A percentile compares a stretch with the other conserved stretches of the same genome.
Conservation (phyloP, 2,113 vertebrate species). For the Rhinolophus ferrumequinum region DNA sequence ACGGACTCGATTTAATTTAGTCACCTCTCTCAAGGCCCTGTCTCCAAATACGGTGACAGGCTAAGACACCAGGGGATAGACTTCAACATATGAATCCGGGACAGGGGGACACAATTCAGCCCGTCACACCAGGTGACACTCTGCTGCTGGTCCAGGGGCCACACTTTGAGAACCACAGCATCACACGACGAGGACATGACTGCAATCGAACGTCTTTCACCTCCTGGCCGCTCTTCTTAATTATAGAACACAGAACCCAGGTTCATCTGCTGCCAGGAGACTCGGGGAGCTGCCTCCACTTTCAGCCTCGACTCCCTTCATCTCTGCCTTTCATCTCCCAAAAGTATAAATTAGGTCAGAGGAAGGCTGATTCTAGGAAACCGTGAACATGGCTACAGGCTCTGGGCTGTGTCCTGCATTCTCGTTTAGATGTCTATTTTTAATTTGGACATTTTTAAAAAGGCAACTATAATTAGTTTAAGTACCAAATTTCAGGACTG, state of each 20-base stretch:
- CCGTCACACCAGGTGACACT: background rate
- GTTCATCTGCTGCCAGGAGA: background rate
- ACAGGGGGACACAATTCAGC: background rate
- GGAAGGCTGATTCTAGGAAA: constrained; percentile 41
- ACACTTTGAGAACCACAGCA: background rate
- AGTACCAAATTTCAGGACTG: constrained; percentile 48
- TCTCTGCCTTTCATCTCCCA: constrained; percentile 51
- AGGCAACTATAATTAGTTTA: constrained; percentile 68
- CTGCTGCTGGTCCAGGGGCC: background rate
- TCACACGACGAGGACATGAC: background rate
- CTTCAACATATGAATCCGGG: background rate
- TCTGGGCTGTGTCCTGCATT: constrained; percentile 3
- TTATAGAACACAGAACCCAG: constrained; percentile 38
- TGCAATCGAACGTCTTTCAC: background rate
- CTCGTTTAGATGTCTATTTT: constrained; percentile 68
- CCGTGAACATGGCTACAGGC: background rate
- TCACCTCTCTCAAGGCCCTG: background rate
- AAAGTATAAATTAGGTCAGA: constrained; percentile 50
- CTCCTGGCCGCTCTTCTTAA: background rate
- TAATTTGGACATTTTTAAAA: constrained; percentile 59
- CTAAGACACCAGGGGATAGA: background rate
- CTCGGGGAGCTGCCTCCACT: background rate
- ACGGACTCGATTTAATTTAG: background rate
- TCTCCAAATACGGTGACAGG: background rate
- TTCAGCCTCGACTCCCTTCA: background rate